phyloP scores from a whole-genome alignment of 1,140 invertebrate genomes.

The Panulirus ornatus region DNA sequence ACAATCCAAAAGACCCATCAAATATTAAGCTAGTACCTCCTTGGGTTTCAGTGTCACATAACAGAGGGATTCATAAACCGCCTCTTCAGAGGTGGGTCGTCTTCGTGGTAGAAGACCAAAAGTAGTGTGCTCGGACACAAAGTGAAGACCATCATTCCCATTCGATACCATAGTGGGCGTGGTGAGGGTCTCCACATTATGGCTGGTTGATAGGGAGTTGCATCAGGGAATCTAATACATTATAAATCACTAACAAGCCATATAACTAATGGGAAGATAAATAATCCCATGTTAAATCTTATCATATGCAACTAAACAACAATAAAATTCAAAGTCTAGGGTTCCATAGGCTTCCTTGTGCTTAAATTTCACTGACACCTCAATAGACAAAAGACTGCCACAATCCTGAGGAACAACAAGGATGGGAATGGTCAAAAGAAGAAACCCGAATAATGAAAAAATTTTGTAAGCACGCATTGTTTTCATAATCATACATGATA shows the following conservation, averaged over 20 bases:
- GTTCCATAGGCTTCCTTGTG: neutral
- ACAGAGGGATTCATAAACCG: conserved; percentile 66
- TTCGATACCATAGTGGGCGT: conserved; percentile 35
- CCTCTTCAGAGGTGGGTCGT: conserved; percentile 52
- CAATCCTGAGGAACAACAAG: too few relatives aligned
- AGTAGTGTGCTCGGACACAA: conserved; percentile 23
- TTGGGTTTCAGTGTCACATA: conserved; percentile 67
- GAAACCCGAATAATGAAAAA: too few relatives aligned
- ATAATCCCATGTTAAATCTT: neutral
- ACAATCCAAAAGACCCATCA: conserved; percentile 5
- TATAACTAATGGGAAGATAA: neutral
- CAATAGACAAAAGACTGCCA: too few relatives aligned
- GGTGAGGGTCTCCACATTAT: conserved; percentile 51
- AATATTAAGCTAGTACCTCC: conserved; percentile 50
- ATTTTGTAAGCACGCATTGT: too few relatives aligned
- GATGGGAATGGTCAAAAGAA: too few relatives aligned
- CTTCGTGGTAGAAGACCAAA: conserved; percentile 49
- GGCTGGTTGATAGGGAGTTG: conserved; percentile 35
- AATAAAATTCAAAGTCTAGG: neutral
- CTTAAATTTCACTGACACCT: too few relatives aligned
- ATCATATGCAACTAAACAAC: neutral
- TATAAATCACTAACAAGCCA: neutral
- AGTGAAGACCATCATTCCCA: conserved; percentile 28
- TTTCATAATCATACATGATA: too few relatives aligned
- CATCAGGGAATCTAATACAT: neutral